These are phyloP conservation scores for Halictus quadricinctus DNA, from an alignment of 2,888 invertebrate species.

Conservation along the genomic window DNA sequence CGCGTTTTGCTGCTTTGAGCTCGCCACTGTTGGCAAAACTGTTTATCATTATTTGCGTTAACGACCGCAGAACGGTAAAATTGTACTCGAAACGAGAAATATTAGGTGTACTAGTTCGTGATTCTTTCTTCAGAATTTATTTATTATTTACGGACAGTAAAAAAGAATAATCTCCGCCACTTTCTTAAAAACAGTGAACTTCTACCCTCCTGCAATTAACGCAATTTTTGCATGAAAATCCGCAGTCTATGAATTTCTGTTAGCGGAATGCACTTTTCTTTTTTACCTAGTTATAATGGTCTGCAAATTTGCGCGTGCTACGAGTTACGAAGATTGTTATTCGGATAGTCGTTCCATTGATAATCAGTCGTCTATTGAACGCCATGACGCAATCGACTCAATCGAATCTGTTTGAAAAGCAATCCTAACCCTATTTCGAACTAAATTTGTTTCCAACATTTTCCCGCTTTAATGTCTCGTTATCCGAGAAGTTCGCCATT, in stretches of 20 bases:
- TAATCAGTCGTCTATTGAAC: slow-evolving; percentile 7
- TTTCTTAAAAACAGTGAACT: too few species aligned
- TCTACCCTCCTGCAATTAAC: too few species aligned
- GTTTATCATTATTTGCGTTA: neutral
- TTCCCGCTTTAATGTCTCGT: slow-evolving; percentile 25
- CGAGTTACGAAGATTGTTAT: neutral
- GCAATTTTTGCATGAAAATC: neutral
- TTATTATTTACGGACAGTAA: too few species aligned
- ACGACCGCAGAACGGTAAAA: neutral
- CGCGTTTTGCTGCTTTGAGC: neutral
- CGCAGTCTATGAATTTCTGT: neutral
- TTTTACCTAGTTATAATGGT: neutral
- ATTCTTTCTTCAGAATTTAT: too few species aligned
- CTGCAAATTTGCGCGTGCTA: neutral
- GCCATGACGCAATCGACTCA: slow-evolving; percentile 13
- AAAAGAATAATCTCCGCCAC: too few species aligned
- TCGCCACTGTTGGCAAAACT: neutral
- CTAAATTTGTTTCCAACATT: slow-evolving; percentile 28
- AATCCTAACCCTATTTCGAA: slow-evolving; percentile 41
- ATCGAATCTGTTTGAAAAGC: slow-evolving; percentile 35
- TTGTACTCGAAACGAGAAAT: too few species aligned
- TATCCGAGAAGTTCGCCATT: slow-evolving; percentile 39
- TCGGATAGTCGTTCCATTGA: neutral
- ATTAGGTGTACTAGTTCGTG: too few species aligned
- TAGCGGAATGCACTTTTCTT: neutral